A percentile compares a stretch with the other conserved stretches of the same genome.
Evolutionary conservation across 1,140 invertebrate genomes (phyloP).

Genomic region (Trichogramma pretiosum): DNA sequence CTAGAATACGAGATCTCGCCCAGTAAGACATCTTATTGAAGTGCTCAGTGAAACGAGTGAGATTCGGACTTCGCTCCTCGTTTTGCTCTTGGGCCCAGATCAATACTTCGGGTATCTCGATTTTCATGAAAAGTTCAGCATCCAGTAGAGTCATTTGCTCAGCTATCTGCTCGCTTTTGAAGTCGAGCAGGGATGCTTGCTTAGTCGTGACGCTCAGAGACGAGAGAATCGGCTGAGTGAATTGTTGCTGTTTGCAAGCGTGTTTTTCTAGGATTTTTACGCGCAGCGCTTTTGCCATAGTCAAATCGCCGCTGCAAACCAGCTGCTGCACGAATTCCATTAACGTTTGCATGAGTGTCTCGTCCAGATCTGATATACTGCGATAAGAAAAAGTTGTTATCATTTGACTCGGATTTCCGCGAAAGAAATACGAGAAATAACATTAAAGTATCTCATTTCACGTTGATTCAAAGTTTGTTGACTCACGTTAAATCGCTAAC

Average conservation of each 20-base stretch:
- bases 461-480: neutral
- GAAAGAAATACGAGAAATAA: neutral
- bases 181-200: conserved; percentile 72
- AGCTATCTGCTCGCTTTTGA: conserved; percentile 86
- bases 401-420: too few relatives aligned
- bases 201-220: conserved; percentile 48
- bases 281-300: conserved; percentile 78
- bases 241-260: conserved; percentile 54
- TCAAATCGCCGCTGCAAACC: conserved; percentile 74
- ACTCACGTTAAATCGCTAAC: conserved; percentile 90
- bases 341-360: conserved; percentile 61
- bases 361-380: conserved; percentile 76
- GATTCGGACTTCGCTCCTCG: conserved; percentile 91
- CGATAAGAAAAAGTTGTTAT: conserved; percentile 32
- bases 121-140: conserved; percentile 89
- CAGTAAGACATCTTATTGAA: conserved; percentile 99
- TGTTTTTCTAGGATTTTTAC: conserved; percentile 88
- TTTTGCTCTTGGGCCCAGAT: conserved; percentile 96
- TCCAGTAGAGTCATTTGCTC: conserved; percentile 98
- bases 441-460: neutral
- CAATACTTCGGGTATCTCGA: conserved; percentile 93
- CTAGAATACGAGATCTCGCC: conserved; percentile 52
- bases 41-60: conserved; percentile 95
- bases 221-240: conserved; percentile 40
- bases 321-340: conserved; percentile 90